Evolutionary conservation across 2,113 vertebrate species (phyloP), one percentile per base, ranked within the genome.

Genomic region (Ptilonorhynchus violaceus): DNA sequence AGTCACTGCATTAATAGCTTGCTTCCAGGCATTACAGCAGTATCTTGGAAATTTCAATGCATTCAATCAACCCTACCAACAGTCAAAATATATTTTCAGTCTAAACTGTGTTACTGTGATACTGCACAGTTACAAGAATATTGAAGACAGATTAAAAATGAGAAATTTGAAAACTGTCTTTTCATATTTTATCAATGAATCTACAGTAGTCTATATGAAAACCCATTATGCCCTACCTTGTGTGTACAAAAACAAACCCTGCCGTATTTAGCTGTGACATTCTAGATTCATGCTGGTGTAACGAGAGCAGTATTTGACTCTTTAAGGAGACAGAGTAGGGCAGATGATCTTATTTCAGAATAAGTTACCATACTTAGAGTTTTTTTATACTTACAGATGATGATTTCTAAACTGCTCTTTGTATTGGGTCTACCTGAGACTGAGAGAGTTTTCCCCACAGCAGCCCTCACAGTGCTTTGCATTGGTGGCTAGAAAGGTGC

Each of bases 41-140:
- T 63, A 74, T 49, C 70, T 39, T 63, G 46, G 27, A 94, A 92
- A 93, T 93, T 59, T 88, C 88, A 85, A 89, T 80, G 24, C 30
- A 73, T 85, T 69, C 63, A 88, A 41, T 80, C 75, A 92, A 60
- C 27, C 11, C 37, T 62, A 47, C 19, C 72, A 91, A 89, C 28
- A 73, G 53, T 19, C 67, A 88, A 82, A 93, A 63, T 7, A 11
- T 23, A 52, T 83, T 92, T 46, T 76, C 49, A 76, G 63, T 62
- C 20, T 96, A 67, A 91, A 92, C 10, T 66, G 33, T 41, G 41
- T 55, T 95, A 78, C 15, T 80, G 62, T 79, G 53, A 83, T 58
- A 85, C 11, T 62, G 44, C 15, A 72, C 50, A 39, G 17, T 73
- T 79, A 58, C 10, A 72, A 53, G 23, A 81, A 21, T 58, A 50